Conservation (phyloP, 2,113 vertebrate species). For the Chionodraco myersi region DNA sequence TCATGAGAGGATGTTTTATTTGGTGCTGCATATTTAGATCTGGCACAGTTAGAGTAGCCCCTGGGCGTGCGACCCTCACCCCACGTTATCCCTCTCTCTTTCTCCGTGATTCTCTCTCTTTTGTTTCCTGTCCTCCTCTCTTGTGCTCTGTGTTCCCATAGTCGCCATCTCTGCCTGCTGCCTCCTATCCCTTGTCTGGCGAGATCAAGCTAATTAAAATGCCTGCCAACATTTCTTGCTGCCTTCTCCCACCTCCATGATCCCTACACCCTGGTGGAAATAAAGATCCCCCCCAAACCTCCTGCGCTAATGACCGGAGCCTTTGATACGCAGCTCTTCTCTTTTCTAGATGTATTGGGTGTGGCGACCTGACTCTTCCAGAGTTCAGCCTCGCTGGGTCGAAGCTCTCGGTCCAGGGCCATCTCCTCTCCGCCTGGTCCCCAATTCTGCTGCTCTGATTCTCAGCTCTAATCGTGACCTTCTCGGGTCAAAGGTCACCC, state of each 20-base stretch:
- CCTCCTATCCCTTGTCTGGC: slow-evolving; percentile 43
- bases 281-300: slow-evolving; percentile 37
- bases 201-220: slow-evolving; percentile 76
- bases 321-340: slow-evolving; percentile 63
- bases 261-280: slow-evolving; percentile 33
- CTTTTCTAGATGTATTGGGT: slow-evolving; percentile 49
- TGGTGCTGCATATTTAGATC: slow-evolving; percentile 70
- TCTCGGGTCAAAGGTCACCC: slow-evolving; percentile 59
- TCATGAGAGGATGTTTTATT: slow-evolving; percentile 76
- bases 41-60: slow-evolving; percentile 51
- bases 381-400: slow-evolving; percentile 36
- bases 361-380: slow-evolving; percentile 40
- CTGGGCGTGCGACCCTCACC: slow-evolving; percentile 45
- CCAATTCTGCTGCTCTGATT: slow-evolving; percentile 37
- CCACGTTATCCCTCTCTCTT: not conserved
- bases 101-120: slow-evolving; percentile 52
- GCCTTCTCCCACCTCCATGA: slow-evolving; percentile 41
- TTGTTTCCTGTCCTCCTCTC: slow-evolving; percentile 61
- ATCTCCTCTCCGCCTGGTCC: slow-evolving; percentile 42
- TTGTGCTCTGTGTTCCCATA: slow-evolving; percentile 59
- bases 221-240: slow-evolving; percentile 53
- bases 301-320: slow-evolving; percentile 60
- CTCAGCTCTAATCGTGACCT: slow-evolving; percentile 67
- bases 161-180: slow-evolving; percentile 30
- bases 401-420: slow-evolving; percentile 28